A percentile compares a stretch with the other conserved stretches of the same genome.
These are phyloP conservation scores for Alectura lathami DNA, from an alignment of 2,113 vertebrate genomes.

Conservation along the genomic window DNA sequence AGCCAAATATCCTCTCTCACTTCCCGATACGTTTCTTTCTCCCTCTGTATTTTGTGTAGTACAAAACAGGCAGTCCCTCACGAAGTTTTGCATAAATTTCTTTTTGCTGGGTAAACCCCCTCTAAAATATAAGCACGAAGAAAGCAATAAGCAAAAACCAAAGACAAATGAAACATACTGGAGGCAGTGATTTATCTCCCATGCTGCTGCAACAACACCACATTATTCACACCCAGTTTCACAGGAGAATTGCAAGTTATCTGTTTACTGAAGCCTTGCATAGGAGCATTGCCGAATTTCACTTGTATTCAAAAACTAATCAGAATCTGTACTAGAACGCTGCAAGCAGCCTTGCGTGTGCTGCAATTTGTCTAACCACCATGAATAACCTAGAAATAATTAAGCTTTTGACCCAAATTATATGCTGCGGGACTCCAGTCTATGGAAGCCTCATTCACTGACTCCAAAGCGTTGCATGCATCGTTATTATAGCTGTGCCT, in stretches of 20 bases:
- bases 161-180: neutral
- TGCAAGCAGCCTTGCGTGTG: neutral
- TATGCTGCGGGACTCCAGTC: neutral
- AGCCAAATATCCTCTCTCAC: neutral
- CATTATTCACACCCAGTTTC: neutral
- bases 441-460: neutral
- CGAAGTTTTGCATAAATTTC: neutral
- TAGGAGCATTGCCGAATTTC: neutral
- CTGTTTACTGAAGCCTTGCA: neutral
- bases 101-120: neutral
- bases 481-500: neutral
- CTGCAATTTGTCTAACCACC: neutral
- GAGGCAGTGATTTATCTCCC: neutral
- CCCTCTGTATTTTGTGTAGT: neutral
- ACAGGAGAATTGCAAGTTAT: neutral
- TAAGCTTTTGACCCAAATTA: slow-evolving; percentile 24
- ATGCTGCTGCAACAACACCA: neutral
- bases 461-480: neutral
- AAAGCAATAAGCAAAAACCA: neutral
- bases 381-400: neutral
- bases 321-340: neutral
- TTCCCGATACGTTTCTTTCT: neutral
- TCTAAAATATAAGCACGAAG: neutral
- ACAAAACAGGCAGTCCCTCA: neutral
- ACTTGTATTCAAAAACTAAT: neutral